Conservation (phyloP, 2,797 vertebrate genomes). For the Lagodon rhomboides region DNA sequence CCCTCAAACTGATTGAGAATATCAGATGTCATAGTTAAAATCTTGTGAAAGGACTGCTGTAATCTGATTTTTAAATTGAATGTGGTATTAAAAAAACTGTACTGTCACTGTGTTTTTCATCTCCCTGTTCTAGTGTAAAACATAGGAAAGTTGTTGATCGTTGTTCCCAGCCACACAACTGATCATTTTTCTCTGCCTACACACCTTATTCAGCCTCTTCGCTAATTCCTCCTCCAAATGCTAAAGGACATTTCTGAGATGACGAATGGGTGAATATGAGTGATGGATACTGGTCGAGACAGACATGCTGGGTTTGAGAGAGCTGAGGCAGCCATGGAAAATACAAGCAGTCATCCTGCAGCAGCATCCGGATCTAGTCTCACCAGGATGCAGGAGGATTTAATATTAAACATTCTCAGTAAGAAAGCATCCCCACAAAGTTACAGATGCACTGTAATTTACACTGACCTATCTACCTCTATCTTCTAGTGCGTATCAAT, state of each 20-base stretch:
- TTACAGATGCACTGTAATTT: conserved; percentile 27
- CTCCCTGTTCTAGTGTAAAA: neutral
- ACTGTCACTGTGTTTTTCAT: conserved; percentile 3
- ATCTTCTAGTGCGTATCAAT: neutral
- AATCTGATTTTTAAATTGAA: conserved; percentile 1
- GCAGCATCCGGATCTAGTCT: conserved; percentile 29
- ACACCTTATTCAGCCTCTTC: conserved; percentile 23
- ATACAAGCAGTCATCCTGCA: conserved; percentile 35
- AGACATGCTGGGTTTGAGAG: conserved; percentile 49
- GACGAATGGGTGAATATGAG: conserved; percentile 56
- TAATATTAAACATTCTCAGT: conserved; percentile 39
- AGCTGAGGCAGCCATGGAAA: conserved; percentile 26
- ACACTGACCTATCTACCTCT: conserved; percentile 13
- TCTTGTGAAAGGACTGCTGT: neutral
- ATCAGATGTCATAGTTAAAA: neutral
- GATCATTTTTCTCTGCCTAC: neutral
- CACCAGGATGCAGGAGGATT: conserved; percentile 27
- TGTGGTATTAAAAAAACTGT: neutral
- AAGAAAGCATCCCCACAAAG: conserved; percentile 19
- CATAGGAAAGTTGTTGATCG: neutral
- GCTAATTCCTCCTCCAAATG: conserved; percentile 47
- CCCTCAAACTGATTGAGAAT: neutral
- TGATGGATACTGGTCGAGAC: conserved; percentile 61
- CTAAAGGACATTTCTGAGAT: conserved; percentile 62
- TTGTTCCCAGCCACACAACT: neutral